A percentile compares a stretch with the other conserved stretches of the same genome.
Conservation (phyloP, 2,797 vertebrate genomes). For the Geotria australis region DNA sequence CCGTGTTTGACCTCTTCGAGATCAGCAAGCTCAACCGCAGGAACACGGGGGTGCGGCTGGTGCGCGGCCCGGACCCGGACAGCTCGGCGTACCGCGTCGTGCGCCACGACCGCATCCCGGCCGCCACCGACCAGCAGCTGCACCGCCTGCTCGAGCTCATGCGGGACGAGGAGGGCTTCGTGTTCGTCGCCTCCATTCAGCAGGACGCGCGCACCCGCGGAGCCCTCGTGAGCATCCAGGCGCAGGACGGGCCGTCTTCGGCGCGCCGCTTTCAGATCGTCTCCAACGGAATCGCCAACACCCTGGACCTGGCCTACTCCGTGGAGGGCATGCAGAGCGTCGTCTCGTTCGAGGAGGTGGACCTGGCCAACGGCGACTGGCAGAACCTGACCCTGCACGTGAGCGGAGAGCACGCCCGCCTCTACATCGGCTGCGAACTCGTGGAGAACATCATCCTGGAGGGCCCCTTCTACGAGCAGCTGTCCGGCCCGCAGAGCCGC, state of each 20-base stretch:
- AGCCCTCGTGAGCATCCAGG: conserved; percentile 49
- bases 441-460: conserved; percentile 72
- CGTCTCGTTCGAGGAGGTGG: conserved; percentile 70
- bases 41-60: conserved; percentile 64
- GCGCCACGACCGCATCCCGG: conserved; percentile 68
- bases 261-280: conserved; percentile 55
- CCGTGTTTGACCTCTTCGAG: conserved; percentile 54
- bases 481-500: conserved; percentile 29
- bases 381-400: conserved; percentile 77
- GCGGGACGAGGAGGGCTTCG: conserved; percentile 58
- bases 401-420: conserved; percentile 47
- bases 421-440: conserved; percentile 64
- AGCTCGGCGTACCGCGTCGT: conserved; percentile 59
- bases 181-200: conserved; percentile 46
- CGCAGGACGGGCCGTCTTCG: conserved; percentile 6
- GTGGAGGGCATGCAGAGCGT: conserved; percentile 38
- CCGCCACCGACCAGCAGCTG: conserved; percentile 26
- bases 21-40: conserved; percentile 58
- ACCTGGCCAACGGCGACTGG: conserved; percentile 76
- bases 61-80: conserved; percentile 37
- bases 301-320: conserved; percentile 76
- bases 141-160: conserved; percentile 30
- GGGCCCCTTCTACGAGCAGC: conserved; percentile 69
- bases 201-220: conserved; percentile 62
- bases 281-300: conserved; percentile 66